Percentiles rank a stretch among this genome's conserved stretches.
Conservation (phyloP, 2,888 invertebrate species). For the Drosophila fulvimacula region DNA sequence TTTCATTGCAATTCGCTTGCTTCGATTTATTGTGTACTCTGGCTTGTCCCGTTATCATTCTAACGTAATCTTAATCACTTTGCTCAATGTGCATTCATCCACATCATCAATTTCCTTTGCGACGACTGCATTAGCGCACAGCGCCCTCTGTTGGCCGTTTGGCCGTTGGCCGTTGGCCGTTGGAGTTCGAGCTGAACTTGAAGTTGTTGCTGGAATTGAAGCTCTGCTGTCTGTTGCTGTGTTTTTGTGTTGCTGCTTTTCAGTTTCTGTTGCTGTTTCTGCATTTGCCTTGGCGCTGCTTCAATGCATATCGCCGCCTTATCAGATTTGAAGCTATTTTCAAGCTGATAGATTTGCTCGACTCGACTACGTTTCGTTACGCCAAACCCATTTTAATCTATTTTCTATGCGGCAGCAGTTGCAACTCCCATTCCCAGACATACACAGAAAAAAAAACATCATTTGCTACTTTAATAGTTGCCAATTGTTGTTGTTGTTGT, state of each 20-base stretch:
- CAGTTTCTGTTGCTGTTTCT: slow-evolving; percentile 41
- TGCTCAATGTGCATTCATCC: slow-evolving; percentile 83
- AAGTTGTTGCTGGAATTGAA: slow-evolving; percentile 24
- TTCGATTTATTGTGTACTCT: slow-evolving; percentile 63
- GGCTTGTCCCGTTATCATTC: slow-evolving; percentile 67
- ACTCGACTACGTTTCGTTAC: slow-evolving; percentile 14
- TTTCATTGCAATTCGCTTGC: slow-evolving; percentile 57
- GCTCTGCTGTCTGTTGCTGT: slow-evolving; percentile 29
- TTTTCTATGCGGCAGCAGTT: slow-evolving; percentile 59
- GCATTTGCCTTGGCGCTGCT: slow-evolving; percentile 67
- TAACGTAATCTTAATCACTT: slow-evolving; percentile 83
- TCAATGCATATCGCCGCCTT: slow-evolving; percentile 68
- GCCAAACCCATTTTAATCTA: slow-evolving; percentile 62
- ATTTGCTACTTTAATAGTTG: slow-evolving; percentile 78
- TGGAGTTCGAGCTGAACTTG: slow-evolving; percentile 3
- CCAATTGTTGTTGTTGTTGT: slow-evolving; percentile 52
- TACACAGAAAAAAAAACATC: slow-evolving; percentile 52
- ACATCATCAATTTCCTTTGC: slow-evolving; percentile 83
- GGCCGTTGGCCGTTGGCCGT: slow-evolving; percentile 6
- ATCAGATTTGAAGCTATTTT: slow-evolving; percentile 76
- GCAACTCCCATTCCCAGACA: slow-evolving; percentile 30
- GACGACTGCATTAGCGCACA: slow-evolving; percentile 62
- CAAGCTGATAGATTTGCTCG: slow-evolving; percentile 67
- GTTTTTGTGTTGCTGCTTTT: too few species aligned
- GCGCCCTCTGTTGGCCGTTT: slow-evolving; percentile 50